These are phyloP conservation scores for Atrina japonica DNA, from an alignment of 2,888 invertebrate genomes.

Conservation along the genomic window DNA sequence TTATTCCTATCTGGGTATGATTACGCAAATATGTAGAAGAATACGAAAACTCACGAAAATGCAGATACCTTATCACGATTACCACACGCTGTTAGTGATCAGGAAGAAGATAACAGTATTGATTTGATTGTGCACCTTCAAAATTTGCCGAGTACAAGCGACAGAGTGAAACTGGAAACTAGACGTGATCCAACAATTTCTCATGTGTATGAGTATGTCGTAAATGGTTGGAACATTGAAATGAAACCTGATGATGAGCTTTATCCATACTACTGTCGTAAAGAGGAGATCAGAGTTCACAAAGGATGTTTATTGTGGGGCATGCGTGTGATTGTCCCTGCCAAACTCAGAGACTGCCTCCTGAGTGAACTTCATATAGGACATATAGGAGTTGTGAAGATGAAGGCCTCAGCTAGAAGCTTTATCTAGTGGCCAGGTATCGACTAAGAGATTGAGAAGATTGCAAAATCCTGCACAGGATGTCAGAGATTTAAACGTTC, in stretches of 20 bases:
- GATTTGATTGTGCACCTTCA: not conserved
- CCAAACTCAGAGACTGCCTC: too few species aligned
- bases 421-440: constrained; percentile 21
- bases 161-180: constrained; percentile 7
- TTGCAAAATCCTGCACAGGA: not conserved
- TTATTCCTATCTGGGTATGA: constrained; percentile 71
- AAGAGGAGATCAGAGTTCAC: not conserved
- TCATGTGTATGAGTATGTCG: not conserved
- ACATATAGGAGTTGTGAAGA: too few species aligned
- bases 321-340: constrained; percentile 64
- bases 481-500: constrained; percentile 29
- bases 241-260: not conserved
- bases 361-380: too few species aligned
- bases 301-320: constrained; percentile 54
- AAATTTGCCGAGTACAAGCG: not conserved
- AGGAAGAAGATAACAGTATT: not conserved
- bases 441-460: not conserved
- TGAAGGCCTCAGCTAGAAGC: constrained; percentile 19
- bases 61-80: constrained; percentile 71
- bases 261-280: constrained; percentile 6
- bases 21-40: constrained; percentile 70
- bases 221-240: not conserved
- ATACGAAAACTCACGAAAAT: constrained; percentile 54
- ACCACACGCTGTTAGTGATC: constrained; percentile 31
- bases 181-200: not conserved